Evolutionary conservation across 2,888 invertebrate species (phyloP), one percentile per base, ranked within the genome.

Genomic region (Drosophila aldrichi): DNA sequence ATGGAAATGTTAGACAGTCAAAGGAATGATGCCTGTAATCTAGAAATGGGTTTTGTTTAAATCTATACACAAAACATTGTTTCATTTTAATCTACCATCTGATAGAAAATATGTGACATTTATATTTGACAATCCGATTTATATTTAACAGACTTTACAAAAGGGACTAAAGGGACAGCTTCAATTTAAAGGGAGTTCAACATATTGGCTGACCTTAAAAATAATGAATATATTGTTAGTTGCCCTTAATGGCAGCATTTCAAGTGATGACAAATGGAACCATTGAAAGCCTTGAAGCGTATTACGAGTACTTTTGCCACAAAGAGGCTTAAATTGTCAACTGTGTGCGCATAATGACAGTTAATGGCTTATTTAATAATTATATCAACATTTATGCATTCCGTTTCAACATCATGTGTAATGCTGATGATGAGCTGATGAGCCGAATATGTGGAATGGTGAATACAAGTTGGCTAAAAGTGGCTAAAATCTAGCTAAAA

Each of bases 331-430:
- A 16, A 36, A 22, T 49, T 40, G 49, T 12, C 51, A 58, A 20
- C 38, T 51, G 46, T 49, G 44, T 38, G 20, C 18, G 32, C 43
- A 55, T 46, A 56, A 58, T 73, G 63, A 6, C 29, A 44, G 25
- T 52, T 65, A 44, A 67, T 49, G 57, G 57, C 54, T 73, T 57
- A 73, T 60, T 63, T 48, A 49, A 57, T 18, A 63, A 60, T 51
- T 56, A 29, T 63, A 59, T 51, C 41, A 46, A 48, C 40, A 58
- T 49, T 46, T 59, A 32, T 48, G 25, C n/a, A 38, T 32, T 34
- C 9, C 36, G 25, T 16, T 18, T 20, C 10, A 3, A 41, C 43
- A 52, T 62, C 20, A 51, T 58, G 65, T 65, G 65, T 78, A 49
- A 25, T 20, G 32, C 38, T 32, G 22, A n/a, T n/a, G n/a, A n/a